Evolutionary conservation across 2,797 vertebrate genomes (phyloP).

Genomic region (Phrynocephalus vlangalii): DNA sequence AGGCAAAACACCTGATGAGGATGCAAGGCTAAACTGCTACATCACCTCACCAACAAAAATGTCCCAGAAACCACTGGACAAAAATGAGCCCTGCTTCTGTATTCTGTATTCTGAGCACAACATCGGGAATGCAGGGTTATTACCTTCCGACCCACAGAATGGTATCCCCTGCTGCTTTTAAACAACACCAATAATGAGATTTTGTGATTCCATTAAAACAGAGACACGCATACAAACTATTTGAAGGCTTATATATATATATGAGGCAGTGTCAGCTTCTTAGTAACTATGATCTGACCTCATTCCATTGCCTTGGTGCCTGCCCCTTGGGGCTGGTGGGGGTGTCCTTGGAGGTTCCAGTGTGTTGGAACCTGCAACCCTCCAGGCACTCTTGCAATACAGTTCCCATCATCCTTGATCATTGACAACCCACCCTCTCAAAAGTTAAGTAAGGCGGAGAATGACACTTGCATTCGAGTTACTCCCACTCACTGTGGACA

Average conservation of each 20-base stretch:
- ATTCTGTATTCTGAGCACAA: constrained; percentile 71
- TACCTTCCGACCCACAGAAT: constrained; percentile 67
- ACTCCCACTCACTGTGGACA: too few species aligned
- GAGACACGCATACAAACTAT: constrained; percentile 52
- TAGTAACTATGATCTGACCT: too few species aligned
- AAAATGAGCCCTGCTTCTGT: constrained; percentile 53
- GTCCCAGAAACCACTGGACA: constrained; percentile 58
- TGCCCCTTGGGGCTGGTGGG: too few species aligned
- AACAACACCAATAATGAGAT: constrained; percentile 77
- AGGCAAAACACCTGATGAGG: constrained; percentile 49
- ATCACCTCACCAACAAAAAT: constrained; percentile 57
- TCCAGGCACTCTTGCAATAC: too few species aligned
- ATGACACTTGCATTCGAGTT: too few species aligned
- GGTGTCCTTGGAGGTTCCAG: too few species aligned
- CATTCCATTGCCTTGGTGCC: too few species aligned
- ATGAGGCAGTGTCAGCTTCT: constrained; percentile 42
- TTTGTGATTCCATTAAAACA: constrained; percentile 67
- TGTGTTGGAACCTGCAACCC: too few species aligned
- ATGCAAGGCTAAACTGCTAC: constrained; percentile 57
- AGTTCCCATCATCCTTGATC: too few species aligned
- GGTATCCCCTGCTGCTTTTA: constrained; percentile 61
- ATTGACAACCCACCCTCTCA: too few species aligned
- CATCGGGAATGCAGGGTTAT: constrained; percentile 62
- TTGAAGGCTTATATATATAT: constrained; percentile 45
- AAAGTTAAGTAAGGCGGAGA: too few species aligned